Percentiles rank a stretch among this genome's conserved stretches.
These are phyloP conservation scores for Uria lomvia DNA, from an alignment of 2,113 vertebrate genomes.

Conservation along the genomic window DNA sequence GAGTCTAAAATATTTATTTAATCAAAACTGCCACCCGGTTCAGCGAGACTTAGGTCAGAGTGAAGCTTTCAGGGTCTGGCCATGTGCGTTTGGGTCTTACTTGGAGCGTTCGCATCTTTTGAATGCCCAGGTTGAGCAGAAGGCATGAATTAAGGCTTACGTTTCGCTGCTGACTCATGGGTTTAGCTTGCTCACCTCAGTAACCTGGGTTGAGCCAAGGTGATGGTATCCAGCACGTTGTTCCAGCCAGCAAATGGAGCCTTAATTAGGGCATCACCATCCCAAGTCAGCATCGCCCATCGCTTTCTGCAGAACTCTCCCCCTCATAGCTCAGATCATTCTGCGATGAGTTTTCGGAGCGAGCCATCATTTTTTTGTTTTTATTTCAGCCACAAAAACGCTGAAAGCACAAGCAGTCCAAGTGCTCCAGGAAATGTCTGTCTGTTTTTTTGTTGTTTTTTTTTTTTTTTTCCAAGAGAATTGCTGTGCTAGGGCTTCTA, in stretches of 20 bases:
- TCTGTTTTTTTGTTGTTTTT: not conserved
- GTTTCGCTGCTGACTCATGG: not conserved
- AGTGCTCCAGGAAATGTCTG: conserved; percentile 50
- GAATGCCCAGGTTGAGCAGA: not conserved
- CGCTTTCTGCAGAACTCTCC: not conserved
- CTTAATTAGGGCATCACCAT: not conserved
- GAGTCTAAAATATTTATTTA: not conserved
- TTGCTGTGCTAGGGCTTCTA: conserved; percentile 40
- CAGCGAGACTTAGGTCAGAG: not conserved
- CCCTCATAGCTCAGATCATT: not conserved
- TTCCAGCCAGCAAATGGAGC: not conserved
- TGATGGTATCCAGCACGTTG: fast-evolving
- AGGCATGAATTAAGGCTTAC: not conserved
- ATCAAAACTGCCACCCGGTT: not conserved
- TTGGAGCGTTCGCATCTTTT: not conserved
- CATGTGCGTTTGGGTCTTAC: not conserved
- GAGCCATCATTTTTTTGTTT: not conserved
- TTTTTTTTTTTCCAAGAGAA: conserved; percentile 1
- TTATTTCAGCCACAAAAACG: conserved; percentile 43
- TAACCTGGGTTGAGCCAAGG: not conserved
- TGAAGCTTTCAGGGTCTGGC: not conserved
- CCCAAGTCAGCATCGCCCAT: not conserved
- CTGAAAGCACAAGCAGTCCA: not conserved
- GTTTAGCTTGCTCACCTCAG: not conserved
- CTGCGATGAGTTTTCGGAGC: not conserved